Percentiles rank a stretch among this genome's conserved stretches.
phyloP scores from a whole-genome alignment of 2,797 vertebrate genomes.

The Luscinia luscinia region DNA sequence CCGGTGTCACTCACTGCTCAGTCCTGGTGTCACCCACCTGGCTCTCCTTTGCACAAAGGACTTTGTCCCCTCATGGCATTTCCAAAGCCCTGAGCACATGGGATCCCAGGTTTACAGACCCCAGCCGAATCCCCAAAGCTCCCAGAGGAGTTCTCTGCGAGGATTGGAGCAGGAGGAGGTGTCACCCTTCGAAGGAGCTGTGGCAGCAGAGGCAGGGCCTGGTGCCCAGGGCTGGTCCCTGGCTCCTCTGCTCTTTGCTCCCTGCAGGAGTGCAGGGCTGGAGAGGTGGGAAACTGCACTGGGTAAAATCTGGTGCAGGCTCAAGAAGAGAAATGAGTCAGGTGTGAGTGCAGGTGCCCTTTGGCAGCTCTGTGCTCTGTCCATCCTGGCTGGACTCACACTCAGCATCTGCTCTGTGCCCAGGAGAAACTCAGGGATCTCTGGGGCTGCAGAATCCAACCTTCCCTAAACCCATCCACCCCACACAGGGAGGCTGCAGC shows the following conservation, averaged over 20 bases:
- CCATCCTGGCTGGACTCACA: accelerated
- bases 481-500: neutral
- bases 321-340: no score
- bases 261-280: neutral
- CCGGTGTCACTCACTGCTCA: neutral
- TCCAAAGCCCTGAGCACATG: neutral
- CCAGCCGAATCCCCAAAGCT: neutral
- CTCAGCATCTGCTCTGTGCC: neutral
- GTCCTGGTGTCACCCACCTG: neutral
- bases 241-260: neutral
- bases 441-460: neutral
- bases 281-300: accelerated
- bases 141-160: neutral
- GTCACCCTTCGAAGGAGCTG: neutral
- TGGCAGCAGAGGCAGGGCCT: neutral
- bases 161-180: neutral
- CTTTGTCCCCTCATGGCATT: neutral
- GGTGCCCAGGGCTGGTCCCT: neutral
- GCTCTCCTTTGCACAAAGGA: neutral
- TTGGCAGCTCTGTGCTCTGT: neutral
- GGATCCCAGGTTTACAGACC: neutral
- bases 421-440: neutral
- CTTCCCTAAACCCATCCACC: no score
- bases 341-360: neutral
- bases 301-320: no score